Conservation (phyloP, 2,797 vertebrate species). For the Octomys mimax region DNA sequence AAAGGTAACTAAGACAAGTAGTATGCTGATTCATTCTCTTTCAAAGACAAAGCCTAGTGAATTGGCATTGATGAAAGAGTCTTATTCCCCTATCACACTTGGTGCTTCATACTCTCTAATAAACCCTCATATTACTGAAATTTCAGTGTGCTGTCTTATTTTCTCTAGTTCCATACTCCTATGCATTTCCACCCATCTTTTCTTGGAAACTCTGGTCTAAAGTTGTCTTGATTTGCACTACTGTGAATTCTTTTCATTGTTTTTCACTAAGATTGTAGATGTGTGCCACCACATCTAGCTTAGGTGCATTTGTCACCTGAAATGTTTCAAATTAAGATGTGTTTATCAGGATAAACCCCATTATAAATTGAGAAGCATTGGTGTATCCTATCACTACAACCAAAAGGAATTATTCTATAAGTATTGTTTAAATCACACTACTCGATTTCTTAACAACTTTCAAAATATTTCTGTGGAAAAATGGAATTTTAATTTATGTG, state of each 20-base stretch:
- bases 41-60: slow-evolving; percentile 38
- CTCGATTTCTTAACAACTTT: not conserved
- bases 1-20: too few relatives aligned
- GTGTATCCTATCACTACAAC: not conserved
- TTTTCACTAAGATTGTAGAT: not conserved
- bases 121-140: not conserved
- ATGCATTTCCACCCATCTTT: not conserved
- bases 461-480: slow-evolving; percentile 28
- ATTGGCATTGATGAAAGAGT: not conserved
- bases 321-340: not conserved
- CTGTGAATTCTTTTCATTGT: not conserved
- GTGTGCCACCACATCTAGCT: not conserved
- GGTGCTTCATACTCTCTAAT: not conserved
- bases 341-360: not conserved
- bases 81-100: not conserved
- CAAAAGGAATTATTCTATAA: not conserved
- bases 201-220: not conserved
- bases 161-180: not conserved
- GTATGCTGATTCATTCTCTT: slow-evolving; percentile 46
- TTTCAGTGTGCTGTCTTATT: not conserved
- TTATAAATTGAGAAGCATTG: not conserved
- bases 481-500: not conserved
- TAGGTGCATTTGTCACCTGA: not conserved
- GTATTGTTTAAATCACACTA: not conserved
- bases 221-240: not conserved